Percentiles rank a stretch among this genome's conserved stretches.
phyloP scores from a whole-genome alignment of 2,888 invertebrate species.

The Netelia inedita region DNA sequence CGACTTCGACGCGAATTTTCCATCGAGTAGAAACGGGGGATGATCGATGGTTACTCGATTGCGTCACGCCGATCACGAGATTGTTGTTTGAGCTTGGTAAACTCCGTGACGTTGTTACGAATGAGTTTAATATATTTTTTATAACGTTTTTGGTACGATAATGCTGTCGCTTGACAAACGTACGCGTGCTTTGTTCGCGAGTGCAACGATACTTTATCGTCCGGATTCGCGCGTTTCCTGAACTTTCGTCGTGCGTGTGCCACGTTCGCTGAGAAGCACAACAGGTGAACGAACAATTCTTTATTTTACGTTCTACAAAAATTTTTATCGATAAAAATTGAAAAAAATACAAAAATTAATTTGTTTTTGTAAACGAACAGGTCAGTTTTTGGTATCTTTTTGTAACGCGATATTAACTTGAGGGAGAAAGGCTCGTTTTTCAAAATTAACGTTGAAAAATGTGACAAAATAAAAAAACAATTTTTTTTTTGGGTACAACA shows the following conservation, averaged over 20 bases:
- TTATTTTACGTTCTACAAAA: not conserved
- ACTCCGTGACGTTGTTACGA: not conserved
- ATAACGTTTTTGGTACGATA: slow-evolving; percentile 12
- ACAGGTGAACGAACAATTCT: slow-evolving; percentile 46
- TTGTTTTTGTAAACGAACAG: not conserved
- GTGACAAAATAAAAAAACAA: not conserved
- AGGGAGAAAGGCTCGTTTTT: not conserved
- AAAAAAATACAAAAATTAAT: not conserved
- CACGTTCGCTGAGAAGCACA: not conserved
- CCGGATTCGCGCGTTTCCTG: slow-evolving; percentile 13
- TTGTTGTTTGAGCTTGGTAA: slow-evolving; percentile 25
- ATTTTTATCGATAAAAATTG: not conserved
- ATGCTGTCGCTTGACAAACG: slow-evolving; percentile 25
- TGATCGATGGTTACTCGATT: slow-evolving; percentile 41
- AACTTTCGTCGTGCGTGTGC: slow-evolving; percentile 23
- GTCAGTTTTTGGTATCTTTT: not conserved
- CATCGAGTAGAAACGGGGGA: slow-evolving; percentile 7
- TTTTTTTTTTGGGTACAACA: not conserved
- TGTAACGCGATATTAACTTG: not conserved
- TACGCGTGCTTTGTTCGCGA: slow-evolving; percentile 7
- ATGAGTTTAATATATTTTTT: not conserved
- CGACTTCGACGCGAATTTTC: no score
- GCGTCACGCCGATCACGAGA: slow-evolving; percentile 15
- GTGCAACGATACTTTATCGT: not conserved
- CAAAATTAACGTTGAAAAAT: not conserved